These are phyloP conservation scores for Hippoglossus stenolepis DNA, from an alignment of 2,113 vertebrate species.

Conservation along the genomic window DNA sequence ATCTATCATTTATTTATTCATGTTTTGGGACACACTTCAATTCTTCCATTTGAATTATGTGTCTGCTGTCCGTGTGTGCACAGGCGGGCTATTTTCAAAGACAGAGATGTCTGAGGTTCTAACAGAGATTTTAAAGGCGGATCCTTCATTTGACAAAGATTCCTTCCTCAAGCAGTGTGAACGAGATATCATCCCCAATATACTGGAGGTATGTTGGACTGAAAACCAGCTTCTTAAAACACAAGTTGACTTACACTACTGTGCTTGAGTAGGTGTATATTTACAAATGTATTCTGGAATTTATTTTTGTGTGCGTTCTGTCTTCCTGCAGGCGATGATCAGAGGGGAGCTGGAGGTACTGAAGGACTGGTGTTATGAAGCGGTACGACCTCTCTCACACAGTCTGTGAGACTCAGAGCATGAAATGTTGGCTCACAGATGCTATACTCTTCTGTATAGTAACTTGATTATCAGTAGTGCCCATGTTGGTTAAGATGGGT, in stretches of 20 bases:
- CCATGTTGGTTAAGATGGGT: not conserved
- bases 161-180: constrained; percentile 92
- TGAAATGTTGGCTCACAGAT: not conserved
- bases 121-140: constrained; percentile 93
- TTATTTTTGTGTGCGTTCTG: constrained; percentile 8
- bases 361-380: constrained; percentile 99
- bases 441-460: too few species aligned
- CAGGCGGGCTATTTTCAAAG: constrained; percentile 95
- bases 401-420: not conserved
- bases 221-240: not conserved
- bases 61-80: not conserved
- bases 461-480: too few species aligned
- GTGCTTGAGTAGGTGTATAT: not conserved
- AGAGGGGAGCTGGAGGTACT: constrained; percentile 95
- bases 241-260: not conserved
- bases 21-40: not conserved
- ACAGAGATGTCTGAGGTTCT: constrained; percentile 97
- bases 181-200: constrained; percentile 93
- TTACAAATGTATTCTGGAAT: not conserved
- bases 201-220: constrained; percentile 88
- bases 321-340: constrained; percentile 89
- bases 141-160: constrained; percentile 95
- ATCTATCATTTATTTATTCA: too few species aligned
- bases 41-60: not conserved
- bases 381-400: constrained; percentile 80